A percentile compares a stretch with the other conserved stretches of the same genome.
phyloP scores from a whole-genome alignment of 92 coral and sea anemone genomes.

The Diadumene lineata region DNA sequence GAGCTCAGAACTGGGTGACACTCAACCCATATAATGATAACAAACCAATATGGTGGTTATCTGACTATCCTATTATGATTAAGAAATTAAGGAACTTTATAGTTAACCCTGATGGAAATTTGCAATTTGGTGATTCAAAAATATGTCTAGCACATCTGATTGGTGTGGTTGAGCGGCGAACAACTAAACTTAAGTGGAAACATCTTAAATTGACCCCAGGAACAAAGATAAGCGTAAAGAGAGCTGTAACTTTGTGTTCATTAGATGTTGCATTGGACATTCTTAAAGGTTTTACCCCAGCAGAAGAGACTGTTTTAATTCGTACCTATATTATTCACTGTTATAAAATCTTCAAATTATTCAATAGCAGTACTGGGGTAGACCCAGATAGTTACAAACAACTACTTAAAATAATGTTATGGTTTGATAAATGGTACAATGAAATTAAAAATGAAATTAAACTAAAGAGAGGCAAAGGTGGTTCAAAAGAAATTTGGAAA shows the following conservation, averaged over 20 bases:
- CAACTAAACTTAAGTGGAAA: constrained; percentile 19
- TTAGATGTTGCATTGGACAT: constrained; percentile 34
- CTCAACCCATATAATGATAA: constrained; percentile 35
- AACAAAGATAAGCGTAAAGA: constrained; percentile 39
- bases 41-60: constrained; percentile 46
- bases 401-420: constrained; percentile 29
- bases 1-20: constrained; percentile 47
- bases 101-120: constrained; percentile 26
- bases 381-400: constrained; percentile 3
- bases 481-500: constrained; percentile 32
- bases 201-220: constrained; percentile 20
- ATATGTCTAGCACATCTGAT: constrained; percentile 14
- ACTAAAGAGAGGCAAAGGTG: neutral
- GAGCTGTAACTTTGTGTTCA: constrained; percentile 30
- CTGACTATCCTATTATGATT: constrained; percentile 43
- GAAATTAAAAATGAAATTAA: constrained; percentile 13
- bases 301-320: constrained; percentile 27
- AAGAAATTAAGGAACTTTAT: constrained; percentile 48
- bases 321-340: constrained; percentile 14
- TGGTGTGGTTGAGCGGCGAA: constrained; percentile 9
- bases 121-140: constrained; percentile 14
- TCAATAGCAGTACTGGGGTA: constrained; percentile 21
- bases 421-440: constrained; percentile 44
- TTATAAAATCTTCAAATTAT: constrained; percentile 27
- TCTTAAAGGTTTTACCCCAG: constrained; percentile 18